Percentiles rank a stretch among this genome's conserved stretches.
Conservation (phyloP, 2,113 vertebrate species). For the Oncorhynchus tshawytscha region DNA sequence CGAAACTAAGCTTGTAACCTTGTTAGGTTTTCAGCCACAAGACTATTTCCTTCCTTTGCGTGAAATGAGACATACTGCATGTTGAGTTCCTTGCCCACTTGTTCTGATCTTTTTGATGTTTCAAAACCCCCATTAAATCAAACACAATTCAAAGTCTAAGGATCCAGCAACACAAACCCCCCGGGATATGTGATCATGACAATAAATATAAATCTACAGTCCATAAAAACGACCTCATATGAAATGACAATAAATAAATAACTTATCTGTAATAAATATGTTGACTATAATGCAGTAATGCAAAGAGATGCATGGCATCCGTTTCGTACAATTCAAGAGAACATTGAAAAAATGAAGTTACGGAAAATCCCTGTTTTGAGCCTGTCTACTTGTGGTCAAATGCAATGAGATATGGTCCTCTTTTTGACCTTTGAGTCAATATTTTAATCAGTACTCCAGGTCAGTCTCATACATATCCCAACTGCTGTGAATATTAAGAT, state of each 20-base stretch:
- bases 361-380: not conserved
- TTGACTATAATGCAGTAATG: slow-evolving; percentile 77
- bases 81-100: not conserved
- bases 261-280: slow-evolving; percentile 84
- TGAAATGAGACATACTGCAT: slow-evolving; percentile 18
- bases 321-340: slow-evolving; percentile 70
- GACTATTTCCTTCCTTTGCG: not conserved
- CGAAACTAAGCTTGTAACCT: slow-evolving; percentile 20
- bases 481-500: too few species aligned
- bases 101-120: not conserved
- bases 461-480: too few species aligned
- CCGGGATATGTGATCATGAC: slow-evolving; percentile 46
- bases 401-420: too few species aligned
- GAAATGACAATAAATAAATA: slow-evolving; percentile 84
- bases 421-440: too few species aligned
- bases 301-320: slow-evolving; percentile 81
- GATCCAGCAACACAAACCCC: slow-evolving; percentile 44
- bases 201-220: slow-evolving; percentile 78
- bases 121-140: slow-evolving; percentile 7
- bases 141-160: slow-evolving; percentile 24
- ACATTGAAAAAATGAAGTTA: slow-evolving; percentile 14
- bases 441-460: too few species aligned
- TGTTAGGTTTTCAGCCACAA: not conserved
- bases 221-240: slow-evolving; percentile 68
- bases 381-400: not conserved